Conservation (phyloP, 2,888 invertebrate species). For the Acronicta alni region DNA sequence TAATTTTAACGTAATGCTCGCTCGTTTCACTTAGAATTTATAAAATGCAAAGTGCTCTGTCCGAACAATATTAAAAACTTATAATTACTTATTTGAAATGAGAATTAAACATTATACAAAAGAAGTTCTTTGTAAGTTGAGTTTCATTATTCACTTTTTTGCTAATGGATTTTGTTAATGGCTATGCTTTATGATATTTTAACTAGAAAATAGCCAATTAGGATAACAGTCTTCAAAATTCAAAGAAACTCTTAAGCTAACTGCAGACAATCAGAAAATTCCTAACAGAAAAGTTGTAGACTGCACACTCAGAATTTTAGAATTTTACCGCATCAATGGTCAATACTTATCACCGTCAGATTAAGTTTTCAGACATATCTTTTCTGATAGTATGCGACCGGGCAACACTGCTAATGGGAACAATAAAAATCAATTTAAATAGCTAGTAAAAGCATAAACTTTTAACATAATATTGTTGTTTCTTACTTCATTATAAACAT, state of each 20-base stretch:
- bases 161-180: slow-evolving; percentile 1
- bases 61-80: slow-evolving; percentile 35
- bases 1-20: slow-evolving; percentile 32
- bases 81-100: slow-evolving; percentile 20
- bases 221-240: too few relatives aligned
- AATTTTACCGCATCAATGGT: too few relatives aligned
- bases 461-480: too few relatives aligned
- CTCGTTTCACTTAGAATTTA: slow-evolving; percentile 19
- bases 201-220: slow-evolving; percentile 2
- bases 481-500: too few relatives aligned
- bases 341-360: too few relatives aligned
- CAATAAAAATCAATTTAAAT: too few relatives aligned
- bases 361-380: too few relatives aligned
- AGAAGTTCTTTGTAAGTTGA: background rate
- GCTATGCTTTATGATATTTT: background rate
- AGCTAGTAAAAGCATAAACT: too few relatives aligned
- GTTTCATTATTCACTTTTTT: slow-evolving; percentile 7
- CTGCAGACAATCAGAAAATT: background rate
- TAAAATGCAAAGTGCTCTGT: slow-evolving; percentile 18
- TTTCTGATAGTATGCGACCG: too few relatives aligned
- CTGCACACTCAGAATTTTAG: too few relatives aligned
- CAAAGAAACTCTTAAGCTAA: background rate
- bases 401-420: too few relatives aligned
- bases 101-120: slow-evolving; percentile 27
- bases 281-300: too few relatives aligned